Evolutionary conservation across 2,797 vertebrate genomes (phyloP).

Genomic region (Buceros bicornis): DNA sequence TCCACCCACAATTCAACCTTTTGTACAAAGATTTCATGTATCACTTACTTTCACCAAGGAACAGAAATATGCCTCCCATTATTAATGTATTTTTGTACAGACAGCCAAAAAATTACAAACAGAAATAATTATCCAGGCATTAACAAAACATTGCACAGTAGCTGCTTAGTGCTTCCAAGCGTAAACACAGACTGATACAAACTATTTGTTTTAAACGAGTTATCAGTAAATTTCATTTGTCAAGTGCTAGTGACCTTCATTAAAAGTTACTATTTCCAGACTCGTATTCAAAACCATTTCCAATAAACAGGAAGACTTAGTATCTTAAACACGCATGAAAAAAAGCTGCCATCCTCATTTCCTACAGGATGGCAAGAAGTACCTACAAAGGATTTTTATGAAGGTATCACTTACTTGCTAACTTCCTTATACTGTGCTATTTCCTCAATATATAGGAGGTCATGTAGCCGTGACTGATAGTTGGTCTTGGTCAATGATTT

Average conservation of each 20-base stretch:
- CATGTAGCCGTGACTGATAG: slow-evolving; percentile 96
- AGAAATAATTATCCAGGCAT: background rate
- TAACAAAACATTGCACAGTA: background rate
- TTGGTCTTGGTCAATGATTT: slow-evolving; percentile 95
- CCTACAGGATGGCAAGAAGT: background rate
- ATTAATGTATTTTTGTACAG: background rate
- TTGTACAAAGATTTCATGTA: background rate
- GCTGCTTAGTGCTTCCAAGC: background rate
- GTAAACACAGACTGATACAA: background rate
- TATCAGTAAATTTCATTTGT: background rate
- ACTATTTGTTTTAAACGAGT: background rate
- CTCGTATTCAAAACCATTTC: background rate
- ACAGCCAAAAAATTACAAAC: background rate
- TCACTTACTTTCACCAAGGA: background rate
- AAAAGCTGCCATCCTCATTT: background rate
- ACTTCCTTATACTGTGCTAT: slow-evolving; percentile 99
- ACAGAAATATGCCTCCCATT: background rate
- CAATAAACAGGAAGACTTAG: background rate
- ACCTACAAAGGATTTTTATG: background rate
- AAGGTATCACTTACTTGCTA: slow-evolving; percentile 93
- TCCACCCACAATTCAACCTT: background rate
- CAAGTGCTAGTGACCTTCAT: background rate
- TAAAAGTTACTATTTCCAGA: background rate
- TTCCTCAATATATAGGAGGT: slow-evolving; percentile 98
- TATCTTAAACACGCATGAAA: background rate